These are phyloP conservation scores for Drosophila ficusphila DNA, from an alignment of 1,140 invertebrate species.

Conservation along the genomic window DNA sequence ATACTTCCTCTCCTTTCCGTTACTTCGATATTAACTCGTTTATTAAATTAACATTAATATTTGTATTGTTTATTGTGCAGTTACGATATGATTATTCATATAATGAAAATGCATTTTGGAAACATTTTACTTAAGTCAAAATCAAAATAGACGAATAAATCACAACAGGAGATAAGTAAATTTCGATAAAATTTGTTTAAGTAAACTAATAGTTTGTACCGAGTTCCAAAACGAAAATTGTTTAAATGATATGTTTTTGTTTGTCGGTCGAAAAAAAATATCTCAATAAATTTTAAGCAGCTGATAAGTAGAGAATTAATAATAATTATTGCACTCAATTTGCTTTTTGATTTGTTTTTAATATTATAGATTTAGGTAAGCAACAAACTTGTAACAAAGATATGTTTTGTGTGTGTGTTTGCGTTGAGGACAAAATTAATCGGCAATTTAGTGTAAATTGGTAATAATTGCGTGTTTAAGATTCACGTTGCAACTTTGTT, in stretches of 20 bases:
- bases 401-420: constrained; percentile 43
- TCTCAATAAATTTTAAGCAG: constrained; percentile 9
- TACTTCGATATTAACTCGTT: constrained; percentile 17
- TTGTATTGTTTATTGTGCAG: constrained; percentile 60
- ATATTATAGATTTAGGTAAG: constrained; percentile 44
- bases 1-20: constrained; percentile 3
- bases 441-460: constrained; percentile 9
- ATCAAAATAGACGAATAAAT: constrained; percentile 17
- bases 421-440: constrained; percentile 20
- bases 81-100: constrained; percentile 75
- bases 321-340: constrained; percentile 76
- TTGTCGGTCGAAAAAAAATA: constrained; percentile 7
- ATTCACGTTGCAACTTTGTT: constrained; percentile 67
- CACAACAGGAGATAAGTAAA: constrained; percentile 16
- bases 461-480: constrained; percentile 19
- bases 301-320: constrained; percentile 55
- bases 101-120: constrained; percentile 41
- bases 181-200: constrained; percentile 9
- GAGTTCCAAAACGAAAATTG: constrained; percentile 29
- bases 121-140: constrained; percentile 9
- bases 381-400: constrained; percentile 78
- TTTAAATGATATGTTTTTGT: constrained; percentile 58
- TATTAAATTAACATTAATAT: constrained; percentile 38
- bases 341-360: constrained; percentile 69
- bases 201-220: constrained; percentile 47